A percentile compares a stretch with the other conserved stretches of the same genome.
Conservation (phyloP, 2,797 vertebrate genomes). For the Crocodylus rhombifer region DNA sequence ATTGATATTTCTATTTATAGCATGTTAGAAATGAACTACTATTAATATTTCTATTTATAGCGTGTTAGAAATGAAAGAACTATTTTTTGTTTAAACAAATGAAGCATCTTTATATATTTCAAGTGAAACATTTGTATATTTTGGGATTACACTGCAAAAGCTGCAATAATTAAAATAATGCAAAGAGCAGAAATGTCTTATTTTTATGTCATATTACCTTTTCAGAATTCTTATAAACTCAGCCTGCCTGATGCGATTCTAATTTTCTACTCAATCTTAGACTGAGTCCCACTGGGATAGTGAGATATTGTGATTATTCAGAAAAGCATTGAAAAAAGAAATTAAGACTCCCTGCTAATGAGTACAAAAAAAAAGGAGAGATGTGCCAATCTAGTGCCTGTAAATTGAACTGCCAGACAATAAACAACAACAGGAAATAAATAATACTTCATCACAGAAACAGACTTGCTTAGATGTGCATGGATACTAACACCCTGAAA, state of each 20-base stretch:
- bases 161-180: constrained; percentile 46
- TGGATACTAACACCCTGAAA: neutral
- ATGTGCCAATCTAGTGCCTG: constrained; percentile 51
- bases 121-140: neutral
- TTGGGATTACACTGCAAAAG: constrained; percentile 49
- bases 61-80: neutral
- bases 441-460: constrained; percentile 43
- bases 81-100: neutral
- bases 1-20: neutral
- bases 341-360: constrained; percentile 70
- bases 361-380: constrained; percentile 56
- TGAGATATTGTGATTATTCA: constrained; percentile 71
- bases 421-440: constrained; percentile 60
- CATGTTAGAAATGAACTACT: neutral
- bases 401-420: constrained; percentile 62
- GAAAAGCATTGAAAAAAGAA: constrained; percentile 61
- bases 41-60: neutral
- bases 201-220: constrained; percentile 62
- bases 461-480: neutral
- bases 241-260: constrained; percentile 50
- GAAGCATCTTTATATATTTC: constrained; percentile 6
- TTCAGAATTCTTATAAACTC: constrained; percentile 63
- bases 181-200: constrained; percentile 22
- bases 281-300: constrained; percentile 66
- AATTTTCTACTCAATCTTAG: constrained; percentile 76